A percentile compares a stretch with the other conserved stretches of the same genome.
phyloP scores from a whole-genome alignment of 2,888 invertebrate genomes.

The Cephus pulcher region DNA sequence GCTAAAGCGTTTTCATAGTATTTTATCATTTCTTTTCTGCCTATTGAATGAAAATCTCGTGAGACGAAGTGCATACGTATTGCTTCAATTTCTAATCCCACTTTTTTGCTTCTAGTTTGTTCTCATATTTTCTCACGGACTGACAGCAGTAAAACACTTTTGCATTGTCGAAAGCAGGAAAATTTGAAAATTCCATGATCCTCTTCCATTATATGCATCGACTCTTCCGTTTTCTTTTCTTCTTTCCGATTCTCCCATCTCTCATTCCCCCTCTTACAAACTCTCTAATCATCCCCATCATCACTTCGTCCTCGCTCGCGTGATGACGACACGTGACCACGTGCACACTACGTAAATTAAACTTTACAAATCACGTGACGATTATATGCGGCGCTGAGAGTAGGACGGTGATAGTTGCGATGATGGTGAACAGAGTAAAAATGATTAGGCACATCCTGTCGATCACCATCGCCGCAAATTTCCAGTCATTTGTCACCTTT shows the following conservation, averaged over 20 bases:
- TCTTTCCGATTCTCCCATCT: slow-evolving; percentile 15
- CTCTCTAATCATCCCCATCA: slow-evolving; percentile 13
- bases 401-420: slow-evolving; percentile 96
- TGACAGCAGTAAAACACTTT: slow-evolving; percentile 23
- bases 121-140: slow-evolving; percentile 18
- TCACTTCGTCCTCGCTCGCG: slow-evolving; percentile 23
- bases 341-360: too few relatives aligned
- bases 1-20: slow-evolving; percentile 6
- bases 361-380: slow-evolving; percentile 76
- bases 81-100: slow-evolving; percentile 20
- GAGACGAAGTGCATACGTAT: slow-evolving; percentile 20
- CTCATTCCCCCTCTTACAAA: slow-evolving; percentile 4
- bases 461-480: slow-evolving; percentile 99
- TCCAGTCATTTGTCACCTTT: slow-evolving; percentile 98
- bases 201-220: slow-evolving; percentile 18
- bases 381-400: slow-evolving; percentile 97
- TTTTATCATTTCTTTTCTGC: not conserved
- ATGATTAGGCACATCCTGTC: slow-evolving; percentile 99
- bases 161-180: not conserved
- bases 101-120: too few relatives aligned
- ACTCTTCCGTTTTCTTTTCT: slow-evolving; percentile 27
- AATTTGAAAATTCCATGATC: slow-evolving; percentile 14
- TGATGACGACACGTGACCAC: too few relatives aligned
- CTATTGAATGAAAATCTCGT: not conserved
- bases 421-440: slow-evolving; percentile 98